Conservation (phyloP, 2,888 invertebrate species). For the Habroteleia sp. region DNA sequence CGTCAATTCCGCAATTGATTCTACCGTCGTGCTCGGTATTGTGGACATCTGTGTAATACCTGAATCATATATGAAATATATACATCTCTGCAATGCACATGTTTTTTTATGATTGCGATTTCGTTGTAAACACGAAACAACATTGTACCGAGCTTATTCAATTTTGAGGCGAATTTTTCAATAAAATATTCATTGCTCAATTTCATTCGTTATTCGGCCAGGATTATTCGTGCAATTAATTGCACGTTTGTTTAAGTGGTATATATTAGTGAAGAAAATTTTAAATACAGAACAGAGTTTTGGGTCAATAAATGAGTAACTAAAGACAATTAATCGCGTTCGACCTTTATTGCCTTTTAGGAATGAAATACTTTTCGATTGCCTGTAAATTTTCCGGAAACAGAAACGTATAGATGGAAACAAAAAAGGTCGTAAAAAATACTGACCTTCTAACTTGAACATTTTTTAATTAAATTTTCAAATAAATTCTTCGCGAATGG, state of each 20-base stretch:
- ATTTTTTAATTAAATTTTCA: slow-evolving; percentile 25
- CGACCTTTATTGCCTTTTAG: slow-evolving; percentile 9
- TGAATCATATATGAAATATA: slow-evolving; percentile 55
- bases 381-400: slow-evolving; percentile 33
- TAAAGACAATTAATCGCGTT: slow-evolving; percentile 35
- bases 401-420: slow-evolving; percentile 19
- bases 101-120: slow-evolving; percentile 1
- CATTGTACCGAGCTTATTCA: no score
- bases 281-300: slow-evolving; percentile 21
- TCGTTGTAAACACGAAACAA: no score
- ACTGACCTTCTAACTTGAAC: slow-evolving; percentile 2
- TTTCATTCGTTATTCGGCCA: no score
- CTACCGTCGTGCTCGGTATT: slow-evolving; percentile 67
- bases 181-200: no score
- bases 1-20: slow-evolving; percentile 69
- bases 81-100: not conserved
- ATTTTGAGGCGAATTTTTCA: no score
- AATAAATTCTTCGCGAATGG: not conserved
- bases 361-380: slow-evolving; percentile 42
- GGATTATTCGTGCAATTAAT: slow-evolving; percentile 18
- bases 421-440: not conserved
- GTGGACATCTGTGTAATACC: slow-evolving; percentile 72
- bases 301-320: slow-evolving; percentile 29
- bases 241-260: slow-evolving; percentile 4
- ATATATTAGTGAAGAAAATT: no score